phyloP scores from a whole-genome alignment of 2,888 invertebrate genomes.

The Maniola hyperantus region DNA sequence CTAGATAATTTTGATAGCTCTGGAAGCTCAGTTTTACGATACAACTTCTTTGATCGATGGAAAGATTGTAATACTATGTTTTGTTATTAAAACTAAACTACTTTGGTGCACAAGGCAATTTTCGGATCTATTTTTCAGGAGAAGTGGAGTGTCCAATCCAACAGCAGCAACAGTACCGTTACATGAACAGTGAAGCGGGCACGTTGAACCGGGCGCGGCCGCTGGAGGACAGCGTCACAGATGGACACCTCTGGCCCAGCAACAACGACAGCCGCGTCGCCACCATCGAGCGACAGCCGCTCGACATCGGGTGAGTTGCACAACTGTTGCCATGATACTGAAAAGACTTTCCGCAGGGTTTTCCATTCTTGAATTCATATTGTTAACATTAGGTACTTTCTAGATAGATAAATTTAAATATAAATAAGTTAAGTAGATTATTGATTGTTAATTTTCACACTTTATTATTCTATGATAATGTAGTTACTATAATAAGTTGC shows the following conservation, averaged over 20 bases:
- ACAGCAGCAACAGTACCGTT: slow-evolving; percentile 80
- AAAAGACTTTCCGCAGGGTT: too few relatives aligned
- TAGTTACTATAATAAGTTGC: too few relatives aligned
- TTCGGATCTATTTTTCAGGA: slow-evolving; percentile 51
- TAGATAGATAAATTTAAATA: too few relatives aligned
- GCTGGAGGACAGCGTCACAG: slow-evolving; percentile 77
- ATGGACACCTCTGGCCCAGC: slow-evolving; percentile 78
- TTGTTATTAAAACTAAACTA: background rate
- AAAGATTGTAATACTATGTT: too few relatives aligned
- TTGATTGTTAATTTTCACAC: too few relatives aligned
- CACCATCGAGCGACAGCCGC: slow-evolving; percentile 76
- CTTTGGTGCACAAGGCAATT: background rate
- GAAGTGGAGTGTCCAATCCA: slow-evolving; percentile 81
- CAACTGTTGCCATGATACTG: background rate
- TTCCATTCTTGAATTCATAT: too few relatives aligned
- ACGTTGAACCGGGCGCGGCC: slow-evolving; percentile 75
- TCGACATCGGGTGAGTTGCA: slow-evolving; percentile 69
- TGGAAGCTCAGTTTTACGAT: too few relatives aligned
- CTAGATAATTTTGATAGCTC: too few relatives aligned
- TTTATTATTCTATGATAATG: too few relatives aligned
- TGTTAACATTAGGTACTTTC: too few relatives aligned
- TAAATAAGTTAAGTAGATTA: too few relatives aligned
- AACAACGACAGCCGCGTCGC: slow-evolving; percentile 77
- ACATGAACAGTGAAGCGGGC: slow-evolving; percentile 80
- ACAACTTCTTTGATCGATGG: too few relatives aligned